A percentile compares a stretch with the other conserved stretches of the same genome.
These are phyloP conservation scores for Lomographa bimaculata DNA, from an alignment of 2,888 invertebrate species.

Conservation along the genomic window DNA sequence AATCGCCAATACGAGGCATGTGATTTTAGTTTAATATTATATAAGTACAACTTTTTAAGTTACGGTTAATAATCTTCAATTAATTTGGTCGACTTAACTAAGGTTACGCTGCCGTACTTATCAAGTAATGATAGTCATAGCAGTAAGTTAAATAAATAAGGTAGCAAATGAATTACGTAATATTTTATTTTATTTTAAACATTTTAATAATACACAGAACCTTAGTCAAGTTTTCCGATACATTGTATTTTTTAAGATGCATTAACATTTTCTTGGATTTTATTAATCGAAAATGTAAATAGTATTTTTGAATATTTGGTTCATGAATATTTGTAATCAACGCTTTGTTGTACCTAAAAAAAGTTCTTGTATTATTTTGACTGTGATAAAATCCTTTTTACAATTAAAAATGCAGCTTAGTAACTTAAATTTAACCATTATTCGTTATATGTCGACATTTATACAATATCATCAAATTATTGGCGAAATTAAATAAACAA, in stretches of 20 bases:
- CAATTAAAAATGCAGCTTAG: constrained; percentile 4
- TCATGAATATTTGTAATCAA: too few relatives aligned
- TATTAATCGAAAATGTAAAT: too few relatives aligned
- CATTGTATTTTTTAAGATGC: too few relatives aligned
- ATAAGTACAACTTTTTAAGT: constrained; percentile 74
- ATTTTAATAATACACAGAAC: background rate
- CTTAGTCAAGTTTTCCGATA: constrained; percentile 2
- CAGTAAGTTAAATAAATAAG: constrained; percentile 8
- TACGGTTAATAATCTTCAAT: constrained; percentile 43
- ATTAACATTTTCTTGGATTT: too few relatives aligned
- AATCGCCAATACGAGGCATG: constrained; percentile 43
- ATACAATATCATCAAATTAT: constrained; percentile 22
- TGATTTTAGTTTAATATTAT: constrained; percentile 78
- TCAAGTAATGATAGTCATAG: constrained; percentile 17
- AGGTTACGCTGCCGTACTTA: constrained; percentile 16
- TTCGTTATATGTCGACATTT: constrained; percentile 35
- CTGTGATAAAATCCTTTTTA: constrained; percentile 19
- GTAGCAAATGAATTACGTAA: constrained; percentile 13
- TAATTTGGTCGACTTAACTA: constrained; percentile 26
- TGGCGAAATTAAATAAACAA: constrained; percentile 44
- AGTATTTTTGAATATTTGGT: too few relatives aligned
- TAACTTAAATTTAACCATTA: too few relatives aligned
- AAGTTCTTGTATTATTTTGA: constrained; percentile 7
- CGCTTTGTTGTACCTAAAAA: too few relatives aligned
- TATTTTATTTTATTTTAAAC: background rate